Conservation (phyloP, 2,888 invertebrate genomes). For the Chrysomela aeneicollis region DNA sequence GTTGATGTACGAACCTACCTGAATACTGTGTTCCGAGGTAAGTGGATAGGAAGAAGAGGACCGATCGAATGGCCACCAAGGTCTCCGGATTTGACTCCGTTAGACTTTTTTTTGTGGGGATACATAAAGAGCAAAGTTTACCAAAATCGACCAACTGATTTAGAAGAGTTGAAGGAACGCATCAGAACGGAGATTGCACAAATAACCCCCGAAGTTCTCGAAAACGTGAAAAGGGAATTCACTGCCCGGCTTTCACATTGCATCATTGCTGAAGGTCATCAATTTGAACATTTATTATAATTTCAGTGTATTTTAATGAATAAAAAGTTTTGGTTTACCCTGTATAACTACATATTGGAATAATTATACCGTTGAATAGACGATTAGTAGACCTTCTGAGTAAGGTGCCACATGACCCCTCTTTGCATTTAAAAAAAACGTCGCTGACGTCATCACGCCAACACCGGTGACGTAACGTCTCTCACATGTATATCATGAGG, state of each 20-base stretch:
- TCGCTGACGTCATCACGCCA: constrained; percentile 9
- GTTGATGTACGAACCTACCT: constrained; percentile 25
- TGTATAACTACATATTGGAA: too few species aligned
- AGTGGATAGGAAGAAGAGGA: constrained; percentile 35
- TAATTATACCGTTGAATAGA: too few species aligned
- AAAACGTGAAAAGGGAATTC: constrained; percentile 15
- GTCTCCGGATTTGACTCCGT: constrained; percentile 30
- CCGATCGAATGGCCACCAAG: constrained; percentile 33
- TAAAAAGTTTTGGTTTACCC: too few species aligned
- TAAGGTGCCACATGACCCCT: constrained; percentile 5
- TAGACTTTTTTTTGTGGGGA: constrained; percentile 34
- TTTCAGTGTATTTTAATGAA: too few species aligned
- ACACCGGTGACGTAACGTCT: background rate
- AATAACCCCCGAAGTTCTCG: constrained; percentile 15
- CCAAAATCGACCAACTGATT: constrained; percentile 23
- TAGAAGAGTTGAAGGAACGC: constrained; percentile 17
- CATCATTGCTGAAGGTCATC: too few species aligned
- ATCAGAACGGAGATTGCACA: too few species aligned
- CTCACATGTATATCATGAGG: too few species aligned
- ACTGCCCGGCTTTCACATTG: constrained; percentile 20
- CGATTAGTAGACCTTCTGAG: constrained; percentile 13
- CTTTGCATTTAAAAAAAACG: constrained; percentile 13
- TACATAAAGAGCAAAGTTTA: constrained; percentile 32
- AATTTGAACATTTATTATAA: too few species aligned
- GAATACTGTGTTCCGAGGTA: constrained; percentile 24